Base-by-base conservation (phyloP, 2,888 invertebrate species). In the Eulithis testata region DNA sequence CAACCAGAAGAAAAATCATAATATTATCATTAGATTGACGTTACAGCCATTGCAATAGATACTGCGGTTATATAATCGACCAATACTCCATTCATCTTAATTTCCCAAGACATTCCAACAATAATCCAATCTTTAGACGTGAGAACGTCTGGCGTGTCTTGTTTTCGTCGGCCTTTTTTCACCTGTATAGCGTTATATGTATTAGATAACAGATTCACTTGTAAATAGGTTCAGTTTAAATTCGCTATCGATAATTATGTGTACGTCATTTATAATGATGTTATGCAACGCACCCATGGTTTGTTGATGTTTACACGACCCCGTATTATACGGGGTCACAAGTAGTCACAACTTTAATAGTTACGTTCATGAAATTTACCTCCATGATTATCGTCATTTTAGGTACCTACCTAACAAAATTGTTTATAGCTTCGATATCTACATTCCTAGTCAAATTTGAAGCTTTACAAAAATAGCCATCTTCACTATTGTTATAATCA, bases 271-370 rank as follows among this genome's bases (percentile, higher is more conserved):
- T 58, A 11, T 65, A 45, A 60, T 61, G 54, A 50, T 64, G 45
- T 69, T 72, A 68, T 51, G 66, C 54, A 72, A 70, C 44, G 55
- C 69, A 67, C 73, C 73, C 67, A 75, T 76, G 60, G 11, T 68
- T 58, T 77, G 79, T 81, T 81, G 76, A 76, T 77, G 69, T 78
- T 76, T 72, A 76, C 73, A 71, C 63, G 64, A 54, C 72, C 66
- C 63, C n/a, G n/a, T n/a, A n/a, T n/a, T n/a, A n/a, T n/a, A n/a
- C n/a, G n/a, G n/a, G n/a, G n/a, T n/a, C n/a, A n/a, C n/a, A n/a
- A n/a, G n/a, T n/a, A n/a, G n/a, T n/a, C n/a, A n/a, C n/a, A n/a
- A n/a, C n/a, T n/a, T n/a, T n/a, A n/a, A 49, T 54, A 60, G 69
- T 69, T 57, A 69, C 43, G 47, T 11, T 54, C 44, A 54, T 59